Evolutionary conservation across 2,888 invertebrate species (phyloP).

Genomic region (Ophion ventricosus): DNA sequence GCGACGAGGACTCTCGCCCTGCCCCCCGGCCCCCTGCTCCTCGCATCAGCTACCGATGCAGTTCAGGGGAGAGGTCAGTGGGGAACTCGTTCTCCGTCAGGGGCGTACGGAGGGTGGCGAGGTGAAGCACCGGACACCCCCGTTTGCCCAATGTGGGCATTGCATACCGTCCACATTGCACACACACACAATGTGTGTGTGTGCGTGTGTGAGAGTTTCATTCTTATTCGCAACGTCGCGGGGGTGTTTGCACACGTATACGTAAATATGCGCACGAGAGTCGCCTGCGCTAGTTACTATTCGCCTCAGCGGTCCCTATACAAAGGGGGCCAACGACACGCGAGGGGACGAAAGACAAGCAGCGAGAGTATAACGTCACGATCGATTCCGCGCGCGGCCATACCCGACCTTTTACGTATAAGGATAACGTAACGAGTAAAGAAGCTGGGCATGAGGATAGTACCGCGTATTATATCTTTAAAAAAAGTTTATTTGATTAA

Average conservation of each 20-base stretch:
- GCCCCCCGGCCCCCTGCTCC: too few relatives aligned
- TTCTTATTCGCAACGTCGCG: not conserved
- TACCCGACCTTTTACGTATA: slow-evolving; percentile 71
- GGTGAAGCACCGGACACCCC: not conserved
- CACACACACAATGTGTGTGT: not conserved
- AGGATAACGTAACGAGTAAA: slow-evolving; percentile 77
- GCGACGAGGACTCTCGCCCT: not conserved
- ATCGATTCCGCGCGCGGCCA: slow-evolving; percentile 28
- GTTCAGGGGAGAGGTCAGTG: not conserved
- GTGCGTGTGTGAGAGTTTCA: not conserved
- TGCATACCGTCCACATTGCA: not conserved
- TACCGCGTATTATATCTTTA: not conserved
- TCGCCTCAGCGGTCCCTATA: slow-evolving; percentile 11
- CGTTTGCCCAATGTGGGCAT: not conserved
- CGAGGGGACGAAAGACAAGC: slow-evolving; percentile 4
- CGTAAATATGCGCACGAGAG: not conserved
- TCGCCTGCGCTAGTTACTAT: not conserved
- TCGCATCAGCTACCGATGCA: not conserved
- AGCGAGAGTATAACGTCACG: slow-evolving; percentile 43
- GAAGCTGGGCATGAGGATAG: slow-evolving; percentile 52
- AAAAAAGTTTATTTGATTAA: too few relatives aligned
- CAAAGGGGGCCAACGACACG: slow-evolving; percentile 1
- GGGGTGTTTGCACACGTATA: not conserved
- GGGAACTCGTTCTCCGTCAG: not conserved
- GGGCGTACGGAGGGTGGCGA: not conserved